Conservation (phyloP, 2,888 invertebrate species). For the Hetaerina titia region DNA sequence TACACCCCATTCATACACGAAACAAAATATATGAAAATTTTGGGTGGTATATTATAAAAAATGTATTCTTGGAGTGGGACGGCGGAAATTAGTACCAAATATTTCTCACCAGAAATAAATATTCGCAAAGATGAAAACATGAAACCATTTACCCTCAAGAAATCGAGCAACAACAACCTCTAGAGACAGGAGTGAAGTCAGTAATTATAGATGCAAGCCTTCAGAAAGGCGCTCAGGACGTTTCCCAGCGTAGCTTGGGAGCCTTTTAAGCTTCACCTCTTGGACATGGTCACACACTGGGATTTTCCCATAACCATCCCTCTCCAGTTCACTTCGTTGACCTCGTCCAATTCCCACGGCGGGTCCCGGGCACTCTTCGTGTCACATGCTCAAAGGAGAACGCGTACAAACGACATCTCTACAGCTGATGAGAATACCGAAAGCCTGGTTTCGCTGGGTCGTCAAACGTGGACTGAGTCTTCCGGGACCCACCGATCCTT, state of each 20-base stretch:
- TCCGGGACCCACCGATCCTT: not conserved
- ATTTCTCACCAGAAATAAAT: too few species aligned
- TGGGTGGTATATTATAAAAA: too few species aligned
- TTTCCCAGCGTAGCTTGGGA: not conserved
- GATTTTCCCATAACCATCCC: not conserved
- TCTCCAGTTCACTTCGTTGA: too few species aligned
- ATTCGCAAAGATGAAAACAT: too few species aligned
- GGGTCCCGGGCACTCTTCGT: not conserved
- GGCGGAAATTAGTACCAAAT: too few species aligned
- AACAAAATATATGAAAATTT: too few species aligned
- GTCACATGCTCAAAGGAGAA: not conserved
- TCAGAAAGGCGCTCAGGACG: not conserved
- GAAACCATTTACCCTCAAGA: not conserved
- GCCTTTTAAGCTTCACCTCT: not conserved
- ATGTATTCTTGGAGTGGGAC: too few species aligned
- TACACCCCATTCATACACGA: too few species aligned
- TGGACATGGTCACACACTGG: not conserved
- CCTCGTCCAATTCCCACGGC: not conserved
- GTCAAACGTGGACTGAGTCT: not conserved
- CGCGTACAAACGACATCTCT: not conserved
- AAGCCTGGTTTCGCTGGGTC: not conserved
- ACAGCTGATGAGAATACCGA: not conserved
- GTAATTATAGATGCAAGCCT: not conserved
- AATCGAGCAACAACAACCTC: not conserved
- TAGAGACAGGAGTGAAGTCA: not conserved